Percentiles rank a stretch among this genome's conserved stretches.
These are phyloP conservation scores for Drosophila willistoni DNA, from an alignment of 1,140 invertebrate species.

Conservation along the genomic window DNA sequence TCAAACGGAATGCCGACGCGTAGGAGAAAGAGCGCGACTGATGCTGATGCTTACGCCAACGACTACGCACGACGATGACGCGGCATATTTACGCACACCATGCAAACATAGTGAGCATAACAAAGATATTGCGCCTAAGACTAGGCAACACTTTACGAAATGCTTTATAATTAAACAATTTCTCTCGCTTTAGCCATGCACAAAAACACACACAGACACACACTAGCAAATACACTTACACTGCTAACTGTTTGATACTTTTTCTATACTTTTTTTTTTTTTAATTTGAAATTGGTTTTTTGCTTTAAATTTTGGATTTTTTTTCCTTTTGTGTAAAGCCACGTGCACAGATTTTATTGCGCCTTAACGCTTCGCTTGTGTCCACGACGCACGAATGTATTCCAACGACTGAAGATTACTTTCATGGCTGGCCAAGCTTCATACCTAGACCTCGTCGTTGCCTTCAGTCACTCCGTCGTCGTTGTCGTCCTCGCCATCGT, in stretches of 20 bases:
- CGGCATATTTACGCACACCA: slow-evolving; percentile 5
- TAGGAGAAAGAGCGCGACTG: neutral
- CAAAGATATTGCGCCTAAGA: slow-evolving; percentile 4
- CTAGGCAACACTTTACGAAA: slow-evolving; percentile 6
- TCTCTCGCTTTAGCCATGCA: neutral
- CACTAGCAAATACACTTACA: neutral
- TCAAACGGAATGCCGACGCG: neutral
- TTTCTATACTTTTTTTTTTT: neutral
- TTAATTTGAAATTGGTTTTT: neutral
- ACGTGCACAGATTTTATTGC: slow-evolving; percentile 50
- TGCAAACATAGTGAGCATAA: slow-evolving; percentile 1
- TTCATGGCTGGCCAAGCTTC: slow-evolving; percentile 51
- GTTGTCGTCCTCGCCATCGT: slow-evolving; percentile 25
- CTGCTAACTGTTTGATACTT: slow-evolving; percentile 2
- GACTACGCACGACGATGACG: slow-evolving; percentile 13
- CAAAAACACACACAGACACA: slow-evolving; percentile 29
- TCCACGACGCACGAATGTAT: slow-evolving; percentile 78
- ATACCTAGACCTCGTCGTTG: slow-evolving; percentile 21
- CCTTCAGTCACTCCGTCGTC: slow-evolving; percentile 14
- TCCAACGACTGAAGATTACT: slow-evolving; percentile 71
- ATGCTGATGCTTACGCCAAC: neutral
- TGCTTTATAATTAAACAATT: neutral
- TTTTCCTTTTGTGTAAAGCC: slow-evolving; percentile 24
- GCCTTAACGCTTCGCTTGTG: slow-evolving; percentile 48
- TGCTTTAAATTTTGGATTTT: slow-evolving; percentile 1